Conservation (phyloP, 2,113 vertebrate species). For the Mohoua ochrocephala region DNA sequence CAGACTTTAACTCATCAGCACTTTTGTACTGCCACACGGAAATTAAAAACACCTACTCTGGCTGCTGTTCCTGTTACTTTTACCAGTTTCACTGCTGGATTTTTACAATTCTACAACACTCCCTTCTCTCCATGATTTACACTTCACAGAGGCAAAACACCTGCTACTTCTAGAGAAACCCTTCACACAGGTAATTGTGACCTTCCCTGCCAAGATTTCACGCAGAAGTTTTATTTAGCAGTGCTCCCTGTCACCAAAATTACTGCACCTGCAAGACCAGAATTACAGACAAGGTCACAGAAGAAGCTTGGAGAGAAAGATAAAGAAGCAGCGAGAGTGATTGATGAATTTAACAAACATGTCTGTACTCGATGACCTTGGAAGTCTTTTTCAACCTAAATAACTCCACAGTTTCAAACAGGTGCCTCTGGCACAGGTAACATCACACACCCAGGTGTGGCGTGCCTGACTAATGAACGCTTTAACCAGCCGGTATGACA, state of each 20-base stretch:
- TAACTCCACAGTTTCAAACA: background rate
- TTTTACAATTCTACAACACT: background rate
- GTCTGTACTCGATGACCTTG: background rate
- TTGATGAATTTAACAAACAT: background rate
- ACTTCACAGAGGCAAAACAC: background rate
- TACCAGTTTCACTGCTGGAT: background rate
- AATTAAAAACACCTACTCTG: background rate
- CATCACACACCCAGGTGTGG: background rate
- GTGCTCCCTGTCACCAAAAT: background rate
- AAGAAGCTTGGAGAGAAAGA: background rate
- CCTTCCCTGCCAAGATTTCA: background rate
- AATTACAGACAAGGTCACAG: background rate
- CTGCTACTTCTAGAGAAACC: background rate
- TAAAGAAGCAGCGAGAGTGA: background rate
- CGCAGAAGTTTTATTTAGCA: accelerated
- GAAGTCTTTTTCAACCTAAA: background rate
- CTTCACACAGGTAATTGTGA: background rate
- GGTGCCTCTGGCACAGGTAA: background rate
- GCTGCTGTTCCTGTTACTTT: background rate
- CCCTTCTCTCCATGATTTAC: background rate
- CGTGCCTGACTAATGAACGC: background rate
- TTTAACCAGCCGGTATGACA: background rate
- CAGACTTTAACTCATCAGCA: background rate
- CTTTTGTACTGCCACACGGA: background rate
- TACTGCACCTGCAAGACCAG: background rate